Base-by-base conservation (phyloP, 1,140 invertebrate genomes). In the Hydropsyche tenuis region DNA sequence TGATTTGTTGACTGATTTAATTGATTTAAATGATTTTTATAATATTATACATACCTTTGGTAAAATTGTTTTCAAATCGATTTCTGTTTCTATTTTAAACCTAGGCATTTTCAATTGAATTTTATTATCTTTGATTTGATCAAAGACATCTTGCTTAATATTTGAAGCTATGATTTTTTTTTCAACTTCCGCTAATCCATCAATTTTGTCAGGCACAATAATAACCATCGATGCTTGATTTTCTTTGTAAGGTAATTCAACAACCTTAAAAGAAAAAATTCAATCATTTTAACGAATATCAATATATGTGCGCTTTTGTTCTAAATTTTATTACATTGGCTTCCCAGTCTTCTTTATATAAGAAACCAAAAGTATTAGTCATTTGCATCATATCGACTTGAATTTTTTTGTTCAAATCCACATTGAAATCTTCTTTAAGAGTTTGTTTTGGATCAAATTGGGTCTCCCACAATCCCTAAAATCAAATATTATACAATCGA, bases 61-160 rank as follows among this genome's bases (percentile, higher is more conserved):
- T 1, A 79, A 64, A 11, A 72, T n/a, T 12, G 69, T 30, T 16
- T 73, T 56, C 1, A 79, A 43, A 43, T 79, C 63, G 16, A 83
- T 82, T 71, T 82, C 81, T 1, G 82, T 82, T 78, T 85, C 84
- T 27, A 85, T 83, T 76, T 85, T 85, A 74, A 86, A 85, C 78
- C 84, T 86, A 12, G 85, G 85, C 25, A 86, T 69, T 25, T 12
- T 60, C 18, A 60, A 1, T 1, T 25, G 7, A 14, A 60, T 20
- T 9, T 27, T 2, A 1, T 12, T 25, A 12, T 12, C 1, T 25
- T 7, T 9, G 11, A 60, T 25, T 7, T 25, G 23, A 1, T 9
- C 1, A 11, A 60, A 60, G 2, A 60, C 12, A 25, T 60, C 16
- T 5, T 20, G 5, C 0, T 25, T 14, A 12, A 60, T 23, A 25